Base-by-base conservation (phyloP, 2,888 invertebrate species). In the Aphidoletes aphidimyza region DNA sequence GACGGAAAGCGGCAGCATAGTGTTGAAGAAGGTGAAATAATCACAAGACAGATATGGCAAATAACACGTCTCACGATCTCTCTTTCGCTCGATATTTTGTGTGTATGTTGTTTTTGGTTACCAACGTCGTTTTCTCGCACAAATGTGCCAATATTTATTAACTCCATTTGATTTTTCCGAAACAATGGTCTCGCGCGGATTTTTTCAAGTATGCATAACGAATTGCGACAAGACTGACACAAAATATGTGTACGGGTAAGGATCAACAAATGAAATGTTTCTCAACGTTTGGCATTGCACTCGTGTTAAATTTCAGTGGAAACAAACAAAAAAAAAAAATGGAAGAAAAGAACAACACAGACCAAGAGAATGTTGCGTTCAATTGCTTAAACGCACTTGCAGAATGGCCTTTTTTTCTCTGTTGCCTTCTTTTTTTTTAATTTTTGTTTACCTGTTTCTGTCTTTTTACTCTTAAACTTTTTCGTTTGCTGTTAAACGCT, bases 121-220 rank as follows among this genome's bases (percentile, higher is more conserved):
- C 22, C n/a, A 9, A 54, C 69, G 5, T 54, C 54, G 5, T 34
- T 30, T 30, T 69, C n/a, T 30, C 26, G 22, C 47, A 54, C 69
- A n/a, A 69, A 69, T n/a, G 34, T 69, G 69, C 30, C 69, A 69
- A 69, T 69, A 69, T 69, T 69, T 69, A 69, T 69, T 69, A 69
- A 69, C 69, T 34, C 69, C 69, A 69, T 69, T 69, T 69, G 69
- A 69, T 26, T n/a, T 11, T 69, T 69, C 69, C 69, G 69, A 69
- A 69, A 69, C 69, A 69, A 69, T 69, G 69, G 14, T 30, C n/a
- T n/a, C 42, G 42, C 34, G 69, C 69, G 69, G 14, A 30, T 69
- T 69, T 69, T 69, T 30, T 69, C 69, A 69, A 30, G 69, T 69
- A 69, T 69, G 69, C 69, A 69, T 69, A 69, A 69, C 69, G 34